These are phyloP conservation scores for Drosophila nr. perissopoda DNA, from an alignment of 2,888 invertebrate genomes.

Conservation along the genomic window DNA sequence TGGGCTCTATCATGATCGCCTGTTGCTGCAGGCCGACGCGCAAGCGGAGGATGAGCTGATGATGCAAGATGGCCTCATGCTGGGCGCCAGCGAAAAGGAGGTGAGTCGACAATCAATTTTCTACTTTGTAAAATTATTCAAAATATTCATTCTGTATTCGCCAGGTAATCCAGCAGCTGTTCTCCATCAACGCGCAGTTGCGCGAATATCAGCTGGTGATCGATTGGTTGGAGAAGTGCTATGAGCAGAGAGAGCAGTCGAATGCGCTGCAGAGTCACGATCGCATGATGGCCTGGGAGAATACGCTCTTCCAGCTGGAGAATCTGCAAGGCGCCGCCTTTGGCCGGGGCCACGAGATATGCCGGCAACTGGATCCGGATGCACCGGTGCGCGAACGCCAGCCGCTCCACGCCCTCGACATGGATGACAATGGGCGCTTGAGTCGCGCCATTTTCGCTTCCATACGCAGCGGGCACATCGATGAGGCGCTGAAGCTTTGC, in stretches of 20 bases:
- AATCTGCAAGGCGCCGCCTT: conserved; percentile 87
- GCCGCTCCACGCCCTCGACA: conserved; percentile 93
- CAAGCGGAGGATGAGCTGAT: conserved; percentile 75
- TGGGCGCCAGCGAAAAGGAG: conserved; percentile 86
- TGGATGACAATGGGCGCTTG: conserved; percentile 90
- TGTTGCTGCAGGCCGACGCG: conserved; percentile 84
- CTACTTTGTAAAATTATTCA: too few species aligned
- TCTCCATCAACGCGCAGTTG: conserved; percentile 86
- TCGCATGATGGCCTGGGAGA: conserved; percentile 94
- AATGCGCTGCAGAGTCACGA: conserved; percentile 90
- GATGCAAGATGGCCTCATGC: conserved; percentile 81
- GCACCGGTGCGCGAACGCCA: conserved; percentile 92
- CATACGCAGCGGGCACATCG: conserved; percentile 94
- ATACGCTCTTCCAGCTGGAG: conserved; percentile 92
- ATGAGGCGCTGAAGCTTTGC: conserved; percentile 93
- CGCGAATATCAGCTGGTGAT: conserved; percentile 93
- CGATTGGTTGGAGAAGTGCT: conserved; percentile 96
- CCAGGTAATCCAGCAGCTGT: conserved; percentile 83
- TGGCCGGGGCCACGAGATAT: conserved; percentile 86
- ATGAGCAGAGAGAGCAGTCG: conserved; percentile 86
- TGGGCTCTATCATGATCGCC: conserved; percentile 92
- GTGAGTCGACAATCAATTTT: conserved; percentile 9
- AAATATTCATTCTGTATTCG: background rate
- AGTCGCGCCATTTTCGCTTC: conserved; percentile 88
- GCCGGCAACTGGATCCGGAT: conserved; percentile 94